Base-by-base conservation (phyloP, 2,888 invertebrate species). In the Apeira syringaria region DNA sequence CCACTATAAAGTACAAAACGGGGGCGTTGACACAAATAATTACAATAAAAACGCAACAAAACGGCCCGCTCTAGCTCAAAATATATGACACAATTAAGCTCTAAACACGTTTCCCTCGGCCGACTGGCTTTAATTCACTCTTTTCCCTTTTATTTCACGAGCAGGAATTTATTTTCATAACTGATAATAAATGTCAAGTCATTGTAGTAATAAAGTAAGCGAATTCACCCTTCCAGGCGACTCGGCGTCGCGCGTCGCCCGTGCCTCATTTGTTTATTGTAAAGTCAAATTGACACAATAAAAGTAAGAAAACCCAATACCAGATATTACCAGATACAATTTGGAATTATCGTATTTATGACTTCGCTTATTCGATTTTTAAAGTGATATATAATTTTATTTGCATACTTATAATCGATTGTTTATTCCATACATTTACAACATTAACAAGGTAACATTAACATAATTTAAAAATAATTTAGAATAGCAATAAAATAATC, bases 131-230 rank as follows among this genome's bases (percentile, higher is more conserved):
- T 79, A 71, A 79, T 80, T 74, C 68, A 67, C 67, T 77, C 47
- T 72, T 73, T 76, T 70, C 67, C 71, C 68, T 72, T 63, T 77
- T 80, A 66, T 77, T 78, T 74, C 74, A 74, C 62, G 65, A 69
- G 58, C 56, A 64, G 56, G 64, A 78, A 80, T 82, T 80, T 80
- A 81, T 84, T 81, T 83, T 81, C 80, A 84, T 85, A 80, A 78
- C 76, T 79, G 80, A 78, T 79, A 75, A 81, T 84, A 86, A 84
- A 82, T 74, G 85, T 77, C 76, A 68, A 80, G 79, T 84, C 86
- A 83, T 82, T 71, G 76, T 68, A 58, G 74, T 80, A 80, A 84
- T 84, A 83, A 80, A 80, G 70, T 74, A 76, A 80, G 72, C 72
- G 67, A 61, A 64, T 33, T 66, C 64, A 72, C 72, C 77, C 72